These are phyloP conservation scores for Lochmaea capreae DNA, from an alignment of 2,888 invertebrate genomes.

Conservation along the genomic window DNA sequence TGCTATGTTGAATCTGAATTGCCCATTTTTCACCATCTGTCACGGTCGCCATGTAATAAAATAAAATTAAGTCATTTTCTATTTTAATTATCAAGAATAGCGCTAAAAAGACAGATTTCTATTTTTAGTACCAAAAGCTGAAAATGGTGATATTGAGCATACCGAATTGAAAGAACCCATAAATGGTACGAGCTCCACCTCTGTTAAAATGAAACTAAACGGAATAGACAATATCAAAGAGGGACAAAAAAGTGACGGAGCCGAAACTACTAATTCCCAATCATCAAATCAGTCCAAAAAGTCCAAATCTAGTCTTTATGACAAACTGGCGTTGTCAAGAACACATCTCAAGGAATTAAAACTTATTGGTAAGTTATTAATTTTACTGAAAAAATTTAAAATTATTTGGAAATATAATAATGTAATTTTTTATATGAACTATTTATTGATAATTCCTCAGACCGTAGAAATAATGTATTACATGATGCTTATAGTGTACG, in stretches of 20 bases:
- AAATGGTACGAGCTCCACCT: slow-evolving; percentile 67
- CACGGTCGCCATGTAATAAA: no score
- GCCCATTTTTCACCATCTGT: no score
- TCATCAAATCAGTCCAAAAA: slow-evolving; percentile 70
- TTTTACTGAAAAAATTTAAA: not conserved
- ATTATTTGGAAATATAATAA: not conserved
- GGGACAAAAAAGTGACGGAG: slow-evolving; percentile 75
- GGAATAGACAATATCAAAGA: slow-evolving; percentile 71
- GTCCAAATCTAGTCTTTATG: slow-evolving; percentile 75
- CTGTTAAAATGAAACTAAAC: slow-evolving; percentile 67
- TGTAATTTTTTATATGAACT: not conserved
- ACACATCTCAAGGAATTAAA: slow-evolving; percentile 78
- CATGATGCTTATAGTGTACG: no score
- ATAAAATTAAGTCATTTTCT: no score
- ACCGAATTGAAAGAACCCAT: slow-evolving; percentile 71
- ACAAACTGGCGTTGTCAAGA: slow-evolving; percentile 81
- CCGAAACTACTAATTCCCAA: slow-evolving; percentile 73
- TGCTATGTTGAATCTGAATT: no score
- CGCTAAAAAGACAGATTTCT: not conserved
- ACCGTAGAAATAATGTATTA: no score
- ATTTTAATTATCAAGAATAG: no score
- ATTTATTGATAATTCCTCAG: no score
- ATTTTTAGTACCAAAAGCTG: slow-evolving; percentile 71
- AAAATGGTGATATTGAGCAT: slow-evolving; percentile 70
- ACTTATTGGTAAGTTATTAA: slow-evolving; percentile 65